Evolutionary conservation across 2,888 invertebrate genomes (phyloP), one percentile per base, ranked within the genome.

Genomic region (Malachius bipustulatus): DNA sequence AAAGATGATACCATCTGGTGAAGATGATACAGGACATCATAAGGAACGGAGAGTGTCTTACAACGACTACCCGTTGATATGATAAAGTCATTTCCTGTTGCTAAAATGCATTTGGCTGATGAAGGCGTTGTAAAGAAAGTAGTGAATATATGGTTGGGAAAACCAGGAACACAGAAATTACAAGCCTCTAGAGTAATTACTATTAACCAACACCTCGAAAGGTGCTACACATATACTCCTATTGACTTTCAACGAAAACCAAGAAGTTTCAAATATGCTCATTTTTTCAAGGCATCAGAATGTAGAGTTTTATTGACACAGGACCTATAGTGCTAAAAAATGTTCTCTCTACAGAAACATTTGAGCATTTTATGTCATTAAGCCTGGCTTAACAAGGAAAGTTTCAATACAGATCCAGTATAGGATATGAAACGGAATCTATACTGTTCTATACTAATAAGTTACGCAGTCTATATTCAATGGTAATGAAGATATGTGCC

Each of bases 51-150:
- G 8, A 33, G 34, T 26, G 34, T 33, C 8, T 19, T 33, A 26
- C 19, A 33, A 31, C 31, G 24, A 14, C 15, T 30, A 11, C 31
- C 26, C n/a, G n/a, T 29, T 29, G 30, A 36, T 16, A 40, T 40
- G 34, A 40, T 40, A 14, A 37, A 40, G 30, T 30, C 34, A 19
- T 40, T 40, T 40, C 37, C 37, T 9, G 26, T 40, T 26, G 40
- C 37, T 16, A 35, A 40, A 31, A 40, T 40, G 40, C 37, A 33
- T 34, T 34, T 39, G 26, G 30, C 36, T 27, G 16, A 34, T 19
- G 33, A 29, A 34, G 37, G 37, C 19, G 37, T 37, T 12, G 32
- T 37, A 11, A 37, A 37, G 14, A 37, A 37, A 15, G 8, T 37
- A 12, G 10, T 34, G 3, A 37, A 37, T 2, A 9, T 38, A 10